phyloP scores from a whole-genome alignment of 2,113 vertebrate species.

The Crotalus tigris region DNA sequence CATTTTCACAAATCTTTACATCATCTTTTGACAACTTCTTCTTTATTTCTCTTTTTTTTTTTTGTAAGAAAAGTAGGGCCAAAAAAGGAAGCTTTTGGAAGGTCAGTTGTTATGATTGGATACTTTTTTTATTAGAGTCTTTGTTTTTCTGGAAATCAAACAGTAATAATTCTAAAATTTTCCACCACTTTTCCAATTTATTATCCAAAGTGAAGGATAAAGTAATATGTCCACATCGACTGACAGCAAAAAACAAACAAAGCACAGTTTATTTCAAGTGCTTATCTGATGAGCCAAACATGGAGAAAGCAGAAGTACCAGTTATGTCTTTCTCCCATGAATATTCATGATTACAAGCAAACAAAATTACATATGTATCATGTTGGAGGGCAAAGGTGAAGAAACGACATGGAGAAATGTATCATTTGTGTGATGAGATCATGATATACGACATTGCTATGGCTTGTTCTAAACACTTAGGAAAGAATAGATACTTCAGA shows the following conservation, averaged over 20 bases:
- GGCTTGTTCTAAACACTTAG: too few species aligned
- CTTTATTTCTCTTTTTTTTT: neutral
- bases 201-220: neutral
- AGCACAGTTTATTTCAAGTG: neutral
- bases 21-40: neutral
- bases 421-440: too few species aligned
- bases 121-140: neutral
- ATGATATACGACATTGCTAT: too few species aligned
- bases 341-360: too few species aligned
- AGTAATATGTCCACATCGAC: neutral
- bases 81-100: neutral
- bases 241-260: neutral
- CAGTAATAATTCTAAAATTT: neutral
- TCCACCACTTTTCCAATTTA: neutral
- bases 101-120: neutral
- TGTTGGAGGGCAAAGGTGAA: too few species aligned
- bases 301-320: neutral
- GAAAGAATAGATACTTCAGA: too few species aligned
- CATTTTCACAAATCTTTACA: too few species aligned
- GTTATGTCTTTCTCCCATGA: neutral
- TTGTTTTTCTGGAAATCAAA: neutral
- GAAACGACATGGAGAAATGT: too few species aligned
- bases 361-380: too few species aligned
- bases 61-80: neutral
- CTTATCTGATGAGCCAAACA: neutral